phyloP scores from a whole-genome alignment of 2,113 vertebrate species.

The Pachypanchax playfairii region DNA sequence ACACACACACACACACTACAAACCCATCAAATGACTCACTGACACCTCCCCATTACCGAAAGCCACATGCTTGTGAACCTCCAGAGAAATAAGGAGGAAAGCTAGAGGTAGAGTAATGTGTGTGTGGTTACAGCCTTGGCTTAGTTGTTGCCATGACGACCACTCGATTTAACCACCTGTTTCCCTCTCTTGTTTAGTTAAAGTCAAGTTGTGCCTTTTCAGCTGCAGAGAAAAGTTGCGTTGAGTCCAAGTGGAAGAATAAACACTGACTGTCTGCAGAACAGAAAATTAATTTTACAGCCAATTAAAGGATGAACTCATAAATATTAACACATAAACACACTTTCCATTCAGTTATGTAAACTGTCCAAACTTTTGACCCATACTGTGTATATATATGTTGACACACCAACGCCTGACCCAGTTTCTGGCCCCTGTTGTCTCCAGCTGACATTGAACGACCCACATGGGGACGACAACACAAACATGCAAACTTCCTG shows the following conservation, averaged over 20 bases:
- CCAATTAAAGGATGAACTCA: too few species aligned
- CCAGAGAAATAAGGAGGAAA: slow-evolving; percentile 20
- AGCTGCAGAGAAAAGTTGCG: too few species aligned
- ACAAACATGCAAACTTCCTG: slow-evolving; percentile 23
- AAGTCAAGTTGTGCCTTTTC: background rate
- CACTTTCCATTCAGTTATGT: too few species aligned
- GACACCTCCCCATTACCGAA: slow-evolving; percentile 51
- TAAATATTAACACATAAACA: too few species aligned
- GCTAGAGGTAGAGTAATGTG: slow-evolving; percentile 5
- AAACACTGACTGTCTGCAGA: too few species aligned
- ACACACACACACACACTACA: slow-evolving; percentile 7
- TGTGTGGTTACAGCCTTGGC: slow-evolving; percentile 20
- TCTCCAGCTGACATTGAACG: slow-evolving; percentile 55
- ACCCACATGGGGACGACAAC: slow-evolving; percentile 51
- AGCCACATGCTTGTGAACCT: slow-evolving; percentile 35
- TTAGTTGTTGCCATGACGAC: slow-evolving; percentile 34
- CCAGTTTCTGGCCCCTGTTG: slow-evolving; percentile 57
- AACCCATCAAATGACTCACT: slow-evolving; percentile 46
- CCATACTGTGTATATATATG: slow-evolving; percentile 13
- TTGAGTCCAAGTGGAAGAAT: too few species aligned
- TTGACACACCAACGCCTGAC: slow-evolving; percentile 33
- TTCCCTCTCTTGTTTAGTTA: slow-evolving; percentile 6
- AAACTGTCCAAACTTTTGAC: background rate
- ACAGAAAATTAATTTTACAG: too few species aligned
- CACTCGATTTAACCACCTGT: slow-evolving; percentile 37